Percentiles rank a stretch among this genome's conserved stretches.
These are phyloP conservation scores for Bugula neritina DNA, from an alignment of 2,888 invertebrate species.

Conservation along the genomic window DNA sequence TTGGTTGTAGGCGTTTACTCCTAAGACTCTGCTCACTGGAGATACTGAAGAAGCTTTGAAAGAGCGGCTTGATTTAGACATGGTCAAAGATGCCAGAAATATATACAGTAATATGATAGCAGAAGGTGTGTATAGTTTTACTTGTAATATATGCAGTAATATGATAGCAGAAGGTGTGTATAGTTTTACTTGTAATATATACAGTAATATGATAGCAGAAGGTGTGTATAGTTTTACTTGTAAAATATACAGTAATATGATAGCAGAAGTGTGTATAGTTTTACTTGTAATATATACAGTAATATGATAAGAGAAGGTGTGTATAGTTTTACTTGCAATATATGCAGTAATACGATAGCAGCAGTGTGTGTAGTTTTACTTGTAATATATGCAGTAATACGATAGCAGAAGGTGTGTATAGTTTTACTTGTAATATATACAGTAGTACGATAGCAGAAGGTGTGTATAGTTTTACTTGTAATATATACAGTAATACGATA, in stretches of 20 bases:
- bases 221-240: background rate
- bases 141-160: too few relatives aligned
- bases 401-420: too few relatives aligned
- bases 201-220: background rate
- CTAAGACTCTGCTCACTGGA: background rate
- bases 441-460: too few relatives aligned
- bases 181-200: background rate
- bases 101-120: conserved; percentile 1
- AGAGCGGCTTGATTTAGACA: background rate
- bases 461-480: too few relatives aligned
- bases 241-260: background rate
- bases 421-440: too few relatives aligned
- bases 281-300: background rate
- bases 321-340: background rate
- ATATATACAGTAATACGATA: too few relatives aligned
- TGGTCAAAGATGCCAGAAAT: conserved; percentile 7
- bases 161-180: background rate
- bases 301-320: background rate
- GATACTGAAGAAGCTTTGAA: background rate
- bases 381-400: too few relatives aligned
- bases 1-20: conserved; percentile 17
- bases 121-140: background rate
- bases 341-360: background rate
- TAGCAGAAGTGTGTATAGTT: background rate
- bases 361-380: too few relatives aligned